These are phyloP conservation scores for Drosophila mayaguana DNA, from an alignment of 2,888 invertebrate species.

Conservation along the genomic window DNA sequence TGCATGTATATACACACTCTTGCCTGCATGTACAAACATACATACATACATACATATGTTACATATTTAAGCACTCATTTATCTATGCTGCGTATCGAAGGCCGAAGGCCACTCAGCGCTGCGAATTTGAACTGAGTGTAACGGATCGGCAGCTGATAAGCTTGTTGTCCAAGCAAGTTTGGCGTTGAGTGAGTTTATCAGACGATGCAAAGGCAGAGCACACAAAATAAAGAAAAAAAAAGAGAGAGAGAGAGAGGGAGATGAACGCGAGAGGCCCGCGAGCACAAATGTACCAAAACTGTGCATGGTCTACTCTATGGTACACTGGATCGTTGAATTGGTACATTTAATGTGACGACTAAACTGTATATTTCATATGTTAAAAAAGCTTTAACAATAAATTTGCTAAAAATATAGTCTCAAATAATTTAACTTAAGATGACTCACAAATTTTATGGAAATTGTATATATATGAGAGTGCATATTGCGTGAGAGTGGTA, in stretches of 20 bases:
- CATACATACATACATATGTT: no score
- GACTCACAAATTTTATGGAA: not conserved
- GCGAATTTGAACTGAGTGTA: conserved; percentile 35
- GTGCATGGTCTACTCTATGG: no score
- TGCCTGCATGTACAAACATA: not conserved
- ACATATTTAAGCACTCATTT: conserved; percentile 27
- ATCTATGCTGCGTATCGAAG: conserved; percentile 33
- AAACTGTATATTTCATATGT: not conserved
- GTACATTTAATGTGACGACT: no score
- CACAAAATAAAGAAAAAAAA: not conserved
- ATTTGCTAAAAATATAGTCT: not conserved
- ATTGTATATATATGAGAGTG: not conserved
- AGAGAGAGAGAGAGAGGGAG: not conserved
- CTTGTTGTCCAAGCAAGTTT: conserved; percentile 30
- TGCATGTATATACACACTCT: not conserved
- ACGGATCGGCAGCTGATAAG: conserved; percentile 54
- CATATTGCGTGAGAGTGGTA: conserved; percentile 3
- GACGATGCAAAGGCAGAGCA: conserved; percentile 19
- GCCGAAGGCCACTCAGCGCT: conserved; percentile 40
- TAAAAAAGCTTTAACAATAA: not conserved
- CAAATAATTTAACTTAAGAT: not conserved
- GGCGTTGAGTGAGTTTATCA: conserved; percentile 33
- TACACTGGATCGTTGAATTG: no score
- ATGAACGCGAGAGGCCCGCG: not conserved
- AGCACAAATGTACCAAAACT: not conserved